Conservation (phyloP, 2,797 vertebrate genomes). For the Squalus acanthias region DNA sequence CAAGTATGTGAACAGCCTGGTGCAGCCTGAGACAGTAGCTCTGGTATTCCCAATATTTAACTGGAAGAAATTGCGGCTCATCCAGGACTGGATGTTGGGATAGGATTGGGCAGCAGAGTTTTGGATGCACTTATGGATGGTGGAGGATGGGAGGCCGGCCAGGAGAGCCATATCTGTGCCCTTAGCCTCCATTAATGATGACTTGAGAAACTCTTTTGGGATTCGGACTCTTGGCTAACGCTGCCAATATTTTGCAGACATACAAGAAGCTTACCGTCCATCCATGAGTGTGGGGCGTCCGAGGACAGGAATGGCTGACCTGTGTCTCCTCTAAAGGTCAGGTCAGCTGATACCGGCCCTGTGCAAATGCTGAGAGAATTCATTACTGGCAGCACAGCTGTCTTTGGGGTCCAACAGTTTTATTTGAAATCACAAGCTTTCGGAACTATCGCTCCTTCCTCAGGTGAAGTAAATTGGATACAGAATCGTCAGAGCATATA, state of each 20-base stretch:
- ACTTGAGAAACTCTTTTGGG: not conserved
- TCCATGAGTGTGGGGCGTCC: not conserved
- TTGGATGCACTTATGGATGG: not conserved
- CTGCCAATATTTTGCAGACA: not conserved
- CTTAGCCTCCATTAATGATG: not conserved
- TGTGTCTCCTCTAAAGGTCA: not conserved
- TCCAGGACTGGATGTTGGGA: not conserved
- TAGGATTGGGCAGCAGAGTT: not conserved
- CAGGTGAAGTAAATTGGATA: too few species aligned
- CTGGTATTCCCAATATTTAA: not conserved
- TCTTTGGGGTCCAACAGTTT: too few species aligned
- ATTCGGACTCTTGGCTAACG: not conserved
- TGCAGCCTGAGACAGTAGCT: not conserved
- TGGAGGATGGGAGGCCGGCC: not conserved
- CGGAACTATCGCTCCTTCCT: too few species aligned
- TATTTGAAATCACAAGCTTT: too few species aligned
- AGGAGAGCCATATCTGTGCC: not conserved
- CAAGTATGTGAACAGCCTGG: not conserved
- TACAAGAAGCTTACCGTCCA: not conserved
- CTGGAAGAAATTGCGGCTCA: not conserved
- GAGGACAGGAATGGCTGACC: not conserved
- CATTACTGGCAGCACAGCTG: constrained; percentile 14
- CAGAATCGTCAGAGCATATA: too few species aligned
- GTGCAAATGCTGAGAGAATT: not conserved
- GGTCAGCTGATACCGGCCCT: not conserved